Base-by-base conservation (phyloP, 1,140 invertebrate genomes). In the Trissolcus basalis region DNA sequence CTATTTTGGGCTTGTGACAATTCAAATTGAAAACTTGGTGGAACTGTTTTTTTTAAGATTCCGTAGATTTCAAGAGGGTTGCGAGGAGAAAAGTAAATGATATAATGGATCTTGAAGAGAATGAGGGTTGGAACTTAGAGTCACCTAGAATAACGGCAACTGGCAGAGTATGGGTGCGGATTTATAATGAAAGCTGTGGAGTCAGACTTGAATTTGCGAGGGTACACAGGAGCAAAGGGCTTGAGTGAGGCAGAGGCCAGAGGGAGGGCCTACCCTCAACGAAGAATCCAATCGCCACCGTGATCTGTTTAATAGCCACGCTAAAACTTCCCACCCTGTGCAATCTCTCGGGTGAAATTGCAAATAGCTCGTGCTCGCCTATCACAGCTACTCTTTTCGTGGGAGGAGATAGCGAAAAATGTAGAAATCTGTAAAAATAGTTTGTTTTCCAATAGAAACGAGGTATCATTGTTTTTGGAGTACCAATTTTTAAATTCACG, bases 181-280 rank as follows among this genome's bases (percentile, higher is more conserved):
- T 89, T 89, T 89, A 88, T 87, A 89, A 87, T 87, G 86, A 87
- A 88, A 87, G 80, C 81, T 79, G 81, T 83, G 77, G 83, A 88
- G 83, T 87, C 83, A 80, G 84, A 85, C 77, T 85, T 73, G 81
- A 80, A 87, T 88, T 87, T 87, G 86, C 75, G 83, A 87, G 85
- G 84, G 83, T 83, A 81, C 58, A 58, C 73, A 79, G 70, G 50
- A 70, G 49, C 68, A 75, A 78, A 63, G 58, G 71, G 60, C 68
- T 71, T 55, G 32, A 49, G 74, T 49, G 58, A 77, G 65, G 79
- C 79, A 76, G 77, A 74, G 74, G 77, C 77, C 51, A 74, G 67
- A 77, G 51, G 48, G 78, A 78, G 56, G 63, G 72, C 64, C 56
- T 48, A 61, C 55, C 74, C 72, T 78, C 77, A 68, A 82, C 79